Conservation (phyloP, 2,888 invertebrate genomes). For the Tubiluchus corallicola region DNA sequence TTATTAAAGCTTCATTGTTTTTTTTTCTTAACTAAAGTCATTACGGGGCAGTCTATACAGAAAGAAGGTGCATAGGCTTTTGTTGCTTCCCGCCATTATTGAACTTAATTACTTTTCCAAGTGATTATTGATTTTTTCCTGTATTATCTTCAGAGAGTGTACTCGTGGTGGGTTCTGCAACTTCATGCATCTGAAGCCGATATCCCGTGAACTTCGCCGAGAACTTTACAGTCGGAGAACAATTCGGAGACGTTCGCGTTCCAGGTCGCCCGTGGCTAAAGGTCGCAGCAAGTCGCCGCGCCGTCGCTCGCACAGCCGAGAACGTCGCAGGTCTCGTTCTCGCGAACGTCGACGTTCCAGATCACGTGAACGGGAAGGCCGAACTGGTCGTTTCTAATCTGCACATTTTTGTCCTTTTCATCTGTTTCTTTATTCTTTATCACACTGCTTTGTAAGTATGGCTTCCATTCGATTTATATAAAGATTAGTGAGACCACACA, state of each 20-base stretch:
- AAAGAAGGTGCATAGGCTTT: too few species aligned
- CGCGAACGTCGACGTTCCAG: constrained; percentile 11
- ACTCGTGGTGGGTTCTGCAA: constrained; percentile 98
- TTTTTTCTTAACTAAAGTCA: too few species aligned
- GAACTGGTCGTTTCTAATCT: constrained; percentile 37
- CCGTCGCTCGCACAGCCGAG: constrained; percentile 24
- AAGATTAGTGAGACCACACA: too few species aligned
- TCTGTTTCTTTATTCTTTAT: too few species aligned
- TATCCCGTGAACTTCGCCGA: constrained; percentile 77
- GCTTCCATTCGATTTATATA: too few species aligned
- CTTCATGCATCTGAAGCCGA: constrained; percentile 99
- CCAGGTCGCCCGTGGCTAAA: neutral
- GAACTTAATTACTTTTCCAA: too few species aligned
- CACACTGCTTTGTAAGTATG: too few species aligned
- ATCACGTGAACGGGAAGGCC: constrained; percentile 32
- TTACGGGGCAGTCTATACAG: too few species aligned
- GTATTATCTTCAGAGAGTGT: constrained; percentile 47
- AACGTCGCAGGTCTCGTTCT: constrained; percentile 13
- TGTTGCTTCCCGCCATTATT: too few species aligned
- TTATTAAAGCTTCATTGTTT: too few species aligned
- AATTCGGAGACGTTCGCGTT: constrained; percentile 4
- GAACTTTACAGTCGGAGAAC: constrained; percentile 34
- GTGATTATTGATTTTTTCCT: constrained; percentile 15
- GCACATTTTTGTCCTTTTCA: too few species aligned
- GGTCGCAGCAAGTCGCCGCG: neutral